These are phyloP conservation scores for Podarcis lilfordi DNA, from an alignment of 2,797 vertebrate genomes.

Conservation along the genomic window DNA sequence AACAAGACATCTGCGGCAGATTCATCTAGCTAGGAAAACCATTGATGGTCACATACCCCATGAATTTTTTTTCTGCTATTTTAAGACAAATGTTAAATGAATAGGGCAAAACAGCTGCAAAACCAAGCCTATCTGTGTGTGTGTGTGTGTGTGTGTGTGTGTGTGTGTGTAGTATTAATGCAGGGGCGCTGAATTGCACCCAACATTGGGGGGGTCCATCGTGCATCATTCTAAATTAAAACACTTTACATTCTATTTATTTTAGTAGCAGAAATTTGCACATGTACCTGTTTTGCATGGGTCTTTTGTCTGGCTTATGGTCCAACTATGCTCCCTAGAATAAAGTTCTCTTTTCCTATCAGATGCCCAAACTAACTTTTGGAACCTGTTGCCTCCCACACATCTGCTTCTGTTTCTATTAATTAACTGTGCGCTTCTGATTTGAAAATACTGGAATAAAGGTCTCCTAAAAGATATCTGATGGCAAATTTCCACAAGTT, in stretches of 20 bases:
- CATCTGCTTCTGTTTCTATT: neutral
- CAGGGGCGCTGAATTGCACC: too few relatives aligned
- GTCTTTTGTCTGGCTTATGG: neutral
- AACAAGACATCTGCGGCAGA: too few relatives aligned
- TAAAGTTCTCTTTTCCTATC: neutral
- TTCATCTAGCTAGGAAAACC: too few relatives aligned
- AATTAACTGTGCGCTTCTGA: neutral
- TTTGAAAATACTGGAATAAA: neutral
- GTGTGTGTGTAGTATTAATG: neutral
- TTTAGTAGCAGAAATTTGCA: neutral
- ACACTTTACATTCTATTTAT: neutral
- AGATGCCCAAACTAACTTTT: neutral
- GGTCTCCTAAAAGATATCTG: neutral
- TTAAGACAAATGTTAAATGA: neutral
- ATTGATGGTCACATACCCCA: too few relatives aligned
- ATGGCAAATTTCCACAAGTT: neutral
- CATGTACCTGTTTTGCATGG: neutral
- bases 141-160: neutral
- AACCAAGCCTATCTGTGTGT: neutral
- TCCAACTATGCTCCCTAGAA: neutral
- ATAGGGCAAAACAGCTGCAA: too few relatives aligned
- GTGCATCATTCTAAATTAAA: neutral
- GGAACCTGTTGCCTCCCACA: neutral
- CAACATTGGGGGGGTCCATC: too few relatives aligned
- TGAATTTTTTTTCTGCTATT: neutral